Percentiles rank a stretch among this genome's conserved stretches.
These are phyloP conservation scores for Percopsis omiscomaycus DNA, from an alignment of 2,797 vertebrate species.

Conservation along the genomic window DNA sequence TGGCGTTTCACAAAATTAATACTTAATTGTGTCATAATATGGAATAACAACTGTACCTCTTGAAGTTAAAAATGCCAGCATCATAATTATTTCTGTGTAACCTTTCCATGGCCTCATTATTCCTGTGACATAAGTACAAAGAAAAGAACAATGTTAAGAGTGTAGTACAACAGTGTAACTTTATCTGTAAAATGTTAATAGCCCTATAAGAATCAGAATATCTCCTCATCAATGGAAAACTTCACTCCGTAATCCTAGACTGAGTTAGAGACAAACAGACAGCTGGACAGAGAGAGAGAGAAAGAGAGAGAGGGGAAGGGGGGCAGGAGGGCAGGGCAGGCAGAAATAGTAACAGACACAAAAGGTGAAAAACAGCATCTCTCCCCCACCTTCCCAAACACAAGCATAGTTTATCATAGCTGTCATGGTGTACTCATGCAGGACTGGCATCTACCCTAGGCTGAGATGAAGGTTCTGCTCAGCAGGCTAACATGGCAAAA, in stretches of 20 bases:
- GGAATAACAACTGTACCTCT: too few species aligned
- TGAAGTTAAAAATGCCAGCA: background rate
- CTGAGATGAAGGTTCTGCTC: slow-evolving; percentile 48
- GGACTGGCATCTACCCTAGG: slow-evolving; percentile 32
- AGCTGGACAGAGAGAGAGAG: background rate
- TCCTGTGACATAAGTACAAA: background rate
- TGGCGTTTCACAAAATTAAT: too few species aligned
- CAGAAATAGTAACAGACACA: background rate
- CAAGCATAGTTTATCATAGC: slow-evolving; percentile 26
- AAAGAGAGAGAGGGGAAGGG: background rate
- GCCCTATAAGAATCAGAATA: background rate
- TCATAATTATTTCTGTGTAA: background rate
- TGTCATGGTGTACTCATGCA: slow-evolving; percentile 28
- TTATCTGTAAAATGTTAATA: background rate
- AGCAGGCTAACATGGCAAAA: background rate
- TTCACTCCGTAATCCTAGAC: background rate
- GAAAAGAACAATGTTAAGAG: background rate
- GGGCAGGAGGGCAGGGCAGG: background rate
- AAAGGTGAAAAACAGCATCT: slow-evolving; percentile 11
- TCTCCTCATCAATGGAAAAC: background rate
- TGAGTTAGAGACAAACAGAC: too few species aligned
- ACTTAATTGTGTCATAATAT: too few species aligned
- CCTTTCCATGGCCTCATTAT: background rate
- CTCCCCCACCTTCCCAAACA: background rate
- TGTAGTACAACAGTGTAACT: background rate